These are phyloP conservation scores for Labeo calbasu DNA, from an alignment of 2,797 vertebrate species.

Conservation along the genomic window DNA sequence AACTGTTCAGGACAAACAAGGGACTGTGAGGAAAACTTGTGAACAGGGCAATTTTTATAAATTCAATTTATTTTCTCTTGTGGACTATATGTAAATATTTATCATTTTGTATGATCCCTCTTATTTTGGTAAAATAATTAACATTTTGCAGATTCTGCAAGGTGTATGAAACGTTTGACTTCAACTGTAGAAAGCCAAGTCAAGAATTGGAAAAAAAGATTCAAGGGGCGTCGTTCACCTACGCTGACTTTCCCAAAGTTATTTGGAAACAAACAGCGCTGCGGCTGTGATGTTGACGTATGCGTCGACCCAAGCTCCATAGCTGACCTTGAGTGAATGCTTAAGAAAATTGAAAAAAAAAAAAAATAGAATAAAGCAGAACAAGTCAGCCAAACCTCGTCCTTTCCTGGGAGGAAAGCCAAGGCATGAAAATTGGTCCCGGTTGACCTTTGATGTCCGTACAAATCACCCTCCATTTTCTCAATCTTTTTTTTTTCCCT, in stretches of 20 bases:
- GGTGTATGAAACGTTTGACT: no score
- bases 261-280: slow-evolving; percentile 1
- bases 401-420: slow-evolving; percentile 45
- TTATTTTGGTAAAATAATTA: no score
- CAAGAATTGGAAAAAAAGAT: neutral
- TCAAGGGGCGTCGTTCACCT: neutral
- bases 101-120: no score
- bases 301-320: neutral
- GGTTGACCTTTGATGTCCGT: slow-evolving; percentile 49
- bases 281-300: slow-evolving; percentile 15
- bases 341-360: slow-evolving; percentile 26
- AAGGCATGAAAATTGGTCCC: slow-evolving; percentile 35
- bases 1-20: no score
- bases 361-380: slow-evolving; percentile 28
- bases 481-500: slow-evolving; percentile 3
- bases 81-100: no score
- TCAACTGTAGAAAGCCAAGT: neutral
- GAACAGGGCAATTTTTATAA: no score
- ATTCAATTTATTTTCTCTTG: no score
- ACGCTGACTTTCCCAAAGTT: neutral
- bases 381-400: slow-evolving; percentile 34
- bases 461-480: slow-evolving; percentile 58
- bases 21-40: no score
- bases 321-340: slow-evolving; percentile 38
- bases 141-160: no score